Base-by-base conservation (phyloP, 2,888 invertebrate genomes). In the Parasteatoda lunata region DNA sequence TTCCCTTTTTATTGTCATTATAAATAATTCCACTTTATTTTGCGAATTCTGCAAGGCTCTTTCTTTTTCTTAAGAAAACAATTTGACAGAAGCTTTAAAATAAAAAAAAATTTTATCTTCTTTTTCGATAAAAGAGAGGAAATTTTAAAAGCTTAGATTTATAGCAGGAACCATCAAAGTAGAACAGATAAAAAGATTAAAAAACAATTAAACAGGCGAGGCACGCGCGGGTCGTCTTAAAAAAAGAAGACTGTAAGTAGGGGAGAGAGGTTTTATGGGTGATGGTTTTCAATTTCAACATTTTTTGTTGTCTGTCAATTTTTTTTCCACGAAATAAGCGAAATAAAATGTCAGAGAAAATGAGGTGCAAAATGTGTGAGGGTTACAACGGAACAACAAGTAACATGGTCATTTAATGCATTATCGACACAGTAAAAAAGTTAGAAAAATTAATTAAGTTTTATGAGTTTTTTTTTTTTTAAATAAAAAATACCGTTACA, bases 111-210 rank as follows among this genome's bases (percentile, higher is more conserved):
- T 7, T 59, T 54, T 54, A 54, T 54, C 11, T 54, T 54, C 8
- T 7, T 3, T 4, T 4, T 59, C n/a, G 13, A 13, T n/a, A 13
- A n/a, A 9, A 7, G 1, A n/a, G 5, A 59, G 6, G 13, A 59
- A 59, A n/a, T n/a, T 59, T 59, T 7, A n/a, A 59, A 59, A 59
- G 7, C 6, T 71, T 79, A 30, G 72, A 72, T 79, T 79, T 79
- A 71, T 49, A n/a, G 48, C n/a, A 65, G 45, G 59, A 65, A 72
- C 48, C 45, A 51, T 66, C 76, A 51, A 65, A 77, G 65, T 7
- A 66, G 8, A 5, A 59, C 66, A 52, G 80, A 80, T 80, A 80
- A 80, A 15, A 5, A 51, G 80, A 80, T 80, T 73, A 72, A 65
- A 64, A 80, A 66, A 65, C 72, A 73, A 80, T 80, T 73, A 72